Evolutionary conservation across 2,113 vertebrate genomes (phyloP).

Genomic region (Anguilla japonica): DNA sequence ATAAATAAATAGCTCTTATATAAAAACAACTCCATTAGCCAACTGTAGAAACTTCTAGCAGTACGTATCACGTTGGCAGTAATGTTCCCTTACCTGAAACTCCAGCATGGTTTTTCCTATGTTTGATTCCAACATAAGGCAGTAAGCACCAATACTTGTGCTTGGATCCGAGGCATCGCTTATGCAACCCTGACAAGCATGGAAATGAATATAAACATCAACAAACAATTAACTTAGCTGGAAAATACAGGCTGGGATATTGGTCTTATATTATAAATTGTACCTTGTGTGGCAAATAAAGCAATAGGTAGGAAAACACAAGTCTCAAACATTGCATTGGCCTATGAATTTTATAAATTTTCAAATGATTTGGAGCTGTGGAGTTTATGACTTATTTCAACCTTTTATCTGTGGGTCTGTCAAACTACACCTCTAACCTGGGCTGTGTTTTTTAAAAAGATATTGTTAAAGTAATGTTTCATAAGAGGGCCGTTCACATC

Average conservation of each 20-base stretch:
- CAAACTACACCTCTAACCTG: too few relatives aligned
- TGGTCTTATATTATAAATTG: background rate
- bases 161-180: conserved; percentile 79
- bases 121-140: conserved; percentile 80
- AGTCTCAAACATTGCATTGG: too few relatives aligned
- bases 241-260: conserved; percentile 18
- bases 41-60: background rate
- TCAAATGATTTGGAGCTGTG: too few relatives aligned
- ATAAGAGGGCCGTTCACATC: background rate
- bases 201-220: conserved; percentile 15
- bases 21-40: background rate
- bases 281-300: background rate
- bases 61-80: background rate
- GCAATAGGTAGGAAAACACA: background rate
- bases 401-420: too few relatives aligned
- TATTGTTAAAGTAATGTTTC: background rate
- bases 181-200: conserved; percentile 70
- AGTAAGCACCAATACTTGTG: conserved; percentile 85
- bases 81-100: conserved; percentile 80
- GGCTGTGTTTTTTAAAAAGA: too few relatives aligned
- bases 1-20: background rate
- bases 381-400: too few relatives aligned
- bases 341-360: too few relatives aligned
- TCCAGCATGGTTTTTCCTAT: conserved; percentile 86
- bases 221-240: conserved; percentile 27